Evolutionary conservation across 2,797 vertebrate genomes (phyloP), one percentile per base, ranked within the genome.

Genomic region (Myotis myotis): DNA sequence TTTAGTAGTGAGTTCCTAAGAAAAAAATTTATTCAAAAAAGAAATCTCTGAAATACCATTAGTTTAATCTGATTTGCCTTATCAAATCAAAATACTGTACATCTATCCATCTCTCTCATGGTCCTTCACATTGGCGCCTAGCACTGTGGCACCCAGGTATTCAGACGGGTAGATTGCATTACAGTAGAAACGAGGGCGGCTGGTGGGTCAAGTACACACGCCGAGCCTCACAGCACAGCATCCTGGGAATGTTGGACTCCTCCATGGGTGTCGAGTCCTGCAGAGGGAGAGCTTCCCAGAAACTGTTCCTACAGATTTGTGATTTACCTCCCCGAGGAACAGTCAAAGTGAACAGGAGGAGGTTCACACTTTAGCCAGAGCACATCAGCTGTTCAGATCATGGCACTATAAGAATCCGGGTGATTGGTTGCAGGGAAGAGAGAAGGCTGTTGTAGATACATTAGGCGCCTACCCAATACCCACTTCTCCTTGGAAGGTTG

Each of bases 41-140:
- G 47, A 13, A 87, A 55, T 91, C 82, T 93, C 96, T 85, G 80
- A 94, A 95, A 96, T 95, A 68, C 71, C 81, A 94, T 97, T 97
- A 96, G 87, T 76, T 81, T 96, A 96, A 97, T 96, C 76, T 87
- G 87, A 96, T 97, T 97, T 96, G 95, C 95, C 79, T 96, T 93
- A 97, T 96, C 96, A 85, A 89, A 96, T 97, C 89, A 95, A 94
- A 84, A 96, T 62, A 47, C 47, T 47, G 47, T 47, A 41, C 94
- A 86, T 91, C 92, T 13, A 80, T 87, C 92, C 70, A 38, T 96
- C 92, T 96, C 87, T 93, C 75, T 95, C 8, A 3, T 44, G 75
- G 55, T 89, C 85, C 68, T 71, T 89, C 88, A 72, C 20, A 71
- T 87, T 79, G 94, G 93, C 68, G 33, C 80, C 92, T 75, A 79